These are phyloP conservation scores for Amphiprion clarkii DNA, from an alignment of 2,797 vertebrate species.

Conservation along the genomic window DNA sequence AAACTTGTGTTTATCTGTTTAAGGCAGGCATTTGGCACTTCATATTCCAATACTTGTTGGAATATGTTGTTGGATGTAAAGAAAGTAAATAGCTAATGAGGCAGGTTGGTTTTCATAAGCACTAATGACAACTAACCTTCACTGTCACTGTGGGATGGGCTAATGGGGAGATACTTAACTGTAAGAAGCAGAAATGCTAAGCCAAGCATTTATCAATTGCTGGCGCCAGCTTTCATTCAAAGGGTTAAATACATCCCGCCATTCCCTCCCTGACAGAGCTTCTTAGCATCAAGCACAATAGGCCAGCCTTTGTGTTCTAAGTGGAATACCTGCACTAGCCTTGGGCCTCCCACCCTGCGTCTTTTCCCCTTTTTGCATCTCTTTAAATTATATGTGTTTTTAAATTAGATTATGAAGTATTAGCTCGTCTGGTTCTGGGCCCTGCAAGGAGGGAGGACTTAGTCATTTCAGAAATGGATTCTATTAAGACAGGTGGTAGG, in stretches of 20 bases:
- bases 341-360: conserved; percentile 63
- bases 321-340: conserved; percentile 81
- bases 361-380: conserved; percentile 79
- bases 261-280: conserved; percentile 75
- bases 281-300: conserved; percentile 77
- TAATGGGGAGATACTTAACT: conserved; percentile 72
- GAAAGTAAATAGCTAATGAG: conserved; percentile 59
- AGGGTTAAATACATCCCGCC: conserved; percentile 72
- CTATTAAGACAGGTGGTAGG: conserved; percentile 88
- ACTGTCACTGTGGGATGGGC: conserved; percentile 64
- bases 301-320: conserved; percentile 79
- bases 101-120: conserved; percentile 47
- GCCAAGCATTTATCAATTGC: conserved; percentile 73
- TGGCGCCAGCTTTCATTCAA: conserved; percentile 71
- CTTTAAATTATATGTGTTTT: conserved; percentile 89
- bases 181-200: conserved; percentile 71
- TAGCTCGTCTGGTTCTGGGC: conserved; percentile 84
- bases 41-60: conserved; percentile 24
- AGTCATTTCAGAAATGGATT: conserved; percentile 90
- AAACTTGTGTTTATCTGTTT: conserved; percentile 16
- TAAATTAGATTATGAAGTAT: conserved; percentile 90
- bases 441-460: conserved; percentile 82
- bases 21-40: conserved; percentile 15
- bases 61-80: conserved; percentile 29
- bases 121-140: conserved; percentile 72